These are phyloP conservation scores for Parotocinclus haroldoi DNA, from an alignment of 2,797 vertebrate genomes.

Conservation along the genomic window DNA sequence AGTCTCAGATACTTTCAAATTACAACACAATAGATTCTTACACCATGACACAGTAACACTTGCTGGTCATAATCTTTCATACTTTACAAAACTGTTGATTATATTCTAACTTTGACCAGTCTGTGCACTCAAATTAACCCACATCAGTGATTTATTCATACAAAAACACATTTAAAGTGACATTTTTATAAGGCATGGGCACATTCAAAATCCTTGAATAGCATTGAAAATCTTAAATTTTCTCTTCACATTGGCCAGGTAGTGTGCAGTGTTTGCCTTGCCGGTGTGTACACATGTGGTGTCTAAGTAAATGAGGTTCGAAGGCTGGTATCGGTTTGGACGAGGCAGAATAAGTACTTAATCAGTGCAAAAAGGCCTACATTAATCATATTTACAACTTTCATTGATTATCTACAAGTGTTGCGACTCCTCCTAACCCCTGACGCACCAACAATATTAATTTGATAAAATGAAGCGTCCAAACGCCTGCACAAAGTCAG, in stretches of 20 bases:
- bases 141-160: background rate
- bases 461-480: conserved; percentile 63
- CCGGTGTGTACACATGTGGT: conserved; percentile 24
- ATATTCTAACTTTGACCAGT: too few species aligned
- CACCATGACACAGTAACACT: too few species aligned
- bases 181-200: background rate
- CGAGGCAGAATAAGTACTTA: conserved; percentile 64
- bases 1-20: too few species aligned
- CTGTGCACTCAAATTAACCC: too few species aligned
- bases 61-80: too few species aligned
- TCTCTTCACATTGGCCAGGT: background rate
- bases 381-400: conserved; percentile 79
- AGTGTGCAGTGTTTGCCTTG: conserved; percentile 4
- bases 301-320: conserved; percentile 54
- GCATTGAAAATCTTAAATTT: conserved; percentile 9
- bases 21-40: too few species aligned
- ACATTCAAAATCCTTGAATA: background rate
- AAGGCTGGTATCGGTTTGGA: conserved; percentile 64
- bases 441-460: conserved; percentile 62
- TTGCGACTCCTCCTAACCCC: conserved; percentile 61
- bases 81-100: too few species aligned
- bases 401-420: conserved; percentile 73
- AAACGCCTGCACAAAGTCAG: conserved; percentile 47
- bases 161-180: background rate
- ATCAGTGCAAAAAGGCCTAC: conserved; percentile 61